phyloP scores from a whole-genome alignment of 2,888 invertebrate species.

The Physocephala rufipes region DNA sequence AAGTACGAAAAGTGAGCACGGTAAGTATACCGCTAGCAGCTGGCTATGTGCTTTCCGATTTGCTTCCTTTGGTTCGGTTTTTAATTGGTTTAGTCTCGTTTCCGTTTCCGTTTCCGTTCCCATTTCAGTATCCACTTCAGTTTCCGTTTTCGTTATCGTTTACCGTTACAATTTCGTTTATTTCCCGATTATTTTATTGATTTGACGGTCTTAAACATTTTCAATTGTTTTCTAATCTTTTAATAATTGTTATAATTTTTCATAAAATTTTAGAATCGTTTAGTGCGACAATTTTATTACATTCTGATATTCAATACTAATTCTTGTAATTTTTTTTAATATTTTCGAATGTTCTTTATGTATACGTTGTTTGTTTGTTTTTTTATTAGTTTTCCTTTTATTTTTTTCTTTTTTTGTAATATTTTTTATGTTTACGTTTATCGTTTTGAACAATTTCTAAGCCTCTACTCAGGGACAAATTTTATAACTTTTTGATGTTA shows the following conservation, averaged over 20 bases:
- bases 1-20: constrained; percentile 92
- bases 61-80: constrained; percentile 45
- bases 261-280: too few species aligned
- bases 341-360: neutral
- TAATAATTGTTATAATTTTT: too few species aligned
- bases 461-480: constrained; percentile 20
- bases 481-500: constrained; percentile 26
- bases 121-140: neutral
- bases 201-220: too few species aligned
- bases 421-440: constrained; percentile 35
- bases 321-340: constrained; percentile 31
- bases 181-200: neutral
- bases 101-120: constrained; percentile 26
- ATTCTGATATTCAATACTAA: neutral
- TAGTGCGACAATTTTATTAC: too few species aligned
- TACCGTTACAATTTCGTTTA: neutral
- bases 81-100: constrained; percentile 34
- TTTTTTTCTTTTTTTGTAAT: too few species aligned
- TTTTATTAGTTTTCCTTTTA: constrained; percentile 34
- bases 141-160: constrained; percentile 33
- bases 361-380: constrained; percentile 40
- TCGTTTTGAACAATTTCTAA: constrained; percentile 35
- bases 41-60: constrained; percentile 56
- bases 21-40: constrained; percentile 72
- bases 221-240: constrained; percentile 12